Percentiles rank a stretch among this genome's conserved stretches.
Evolutionary conservation across 1,140 invertebrate genomes (phyloP).

Genomic region (Lanistes nyassanus): DNA sequence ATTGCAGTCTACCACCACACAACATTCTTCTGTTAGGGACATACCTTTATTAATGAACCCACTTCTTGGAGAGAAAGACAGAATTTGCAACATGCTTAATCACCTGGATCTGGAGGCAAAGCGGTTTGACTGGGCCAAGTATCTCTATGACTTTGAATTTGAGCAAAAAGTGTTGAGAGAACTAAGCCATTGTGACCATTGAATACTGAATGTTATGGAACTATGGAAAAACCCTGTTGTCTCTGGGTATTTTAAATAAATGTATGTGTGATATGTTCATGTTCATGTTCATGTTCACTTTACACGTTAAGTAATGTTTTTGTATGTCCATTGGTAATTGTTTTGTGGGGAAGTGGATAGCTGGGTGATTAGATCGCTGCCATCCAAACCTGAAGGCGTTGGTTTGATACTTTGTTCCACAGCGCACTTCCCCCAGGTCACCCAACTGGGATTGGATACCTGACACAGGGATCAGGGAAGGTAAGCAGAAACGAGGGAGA

Average conservation of each 20-base stretch:
- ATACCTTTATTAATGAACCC: neutral
- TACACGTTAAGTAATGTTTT: neutral
- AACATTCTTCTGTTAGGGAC: neutral
- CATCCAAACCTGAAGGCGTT: too few species aligned
- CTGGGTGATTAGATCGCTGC: too few species aligned
- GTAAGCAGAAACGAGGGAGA: too few species aligned
- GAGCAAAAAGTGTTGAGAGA: neutral
- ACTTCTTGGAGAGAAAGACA: neutral
- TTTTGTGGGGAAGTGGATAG: too few species aligned
- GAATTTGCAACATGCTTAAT: neutral
- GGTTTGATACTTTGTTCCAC: too few species aligned
- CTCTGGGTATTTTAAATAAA: neutral
- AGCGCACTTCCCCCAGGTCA: too few species aligned
- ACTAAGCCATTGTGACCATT: neutral
- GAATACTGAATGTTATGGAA: neutral
- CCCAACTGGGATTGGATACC: too few species aligned
- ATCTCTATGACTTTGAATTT: conserved; percentile 9
- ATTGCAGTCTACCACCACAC: neutral
- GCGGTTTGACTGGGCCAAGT: conserved; percentile 6
- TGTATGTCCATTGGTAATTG: neutral
- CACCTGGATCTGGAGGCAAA: neutral
- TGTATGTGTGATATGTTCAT: neutral
- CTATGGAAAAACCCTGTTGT: too few species aligned
- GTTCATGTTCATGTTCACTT: neutral
- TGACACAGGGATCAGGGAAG: too few species aligned